phyloP scores from a whole-genome alignment of 2,888 invertebrate genomes.

The Papilio demoleus region DNA sequence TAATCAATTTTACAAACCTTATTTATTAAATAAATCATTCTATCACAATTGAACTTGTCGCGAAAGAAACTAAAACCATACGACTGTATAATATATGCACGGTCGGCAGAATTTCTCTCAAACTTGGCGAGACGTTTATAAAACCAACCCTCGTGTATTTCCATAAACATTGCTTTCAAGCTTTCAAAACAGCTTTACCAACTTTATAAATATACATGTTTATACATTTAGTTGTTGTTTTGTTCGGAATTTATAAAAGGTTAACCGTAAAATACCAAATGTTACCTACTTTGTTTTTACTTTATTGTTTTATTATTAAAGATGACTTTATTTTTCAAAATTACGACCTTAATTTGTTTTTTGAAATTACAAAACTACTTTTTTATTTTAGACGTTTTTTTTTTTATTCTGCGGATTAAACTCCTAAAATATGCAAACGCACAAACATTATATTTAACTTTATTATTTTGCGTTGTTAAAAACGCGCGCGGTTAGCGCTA shows the following conservation, averaged over 20 bases:
- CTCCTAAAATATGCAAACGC: too few species aligned
- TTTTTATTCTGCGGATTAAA: too few species aligned
- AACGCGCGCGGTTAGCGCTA: neutral
- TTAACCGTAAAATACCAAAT: conserved; percentile 4
- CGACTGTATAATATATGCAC: conserved; percentile 1
- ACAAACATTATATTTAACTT: too few species aligned
- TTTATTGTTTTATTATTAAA: conserved; percentile 7
- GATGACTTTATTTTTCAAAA: neutral
- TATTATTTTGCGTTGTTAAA: neutral
- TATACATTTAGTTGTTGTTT: conserved; percentile 22
- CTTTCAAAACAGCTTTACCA: conserved; percentile 24
- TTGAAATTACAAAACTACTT: too few species aligned
- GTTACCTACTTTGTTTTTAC: neutral
- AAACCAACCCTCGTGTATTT: conserved; percentile 23
- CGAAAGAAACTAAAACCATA: neutral
- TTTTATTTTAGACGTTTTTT: too few species aligned
- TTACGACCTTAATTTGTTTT: neutral
- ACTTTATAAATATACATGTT: conserved; percentile 26
- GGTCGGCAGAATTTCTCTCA: conserved; percentile 12
- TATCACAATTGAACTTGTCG: conserved; percentile 12
- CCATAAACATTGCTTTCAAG: conserved; percentile 26
- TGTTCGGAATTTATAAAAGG: conserved; percentile 20
- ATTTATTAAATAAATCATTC: neutral
- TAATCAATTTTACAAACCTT: neutral
- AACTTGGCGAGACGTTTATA: conserved; percentile 15